These are phyloP conservation scores for Channa argus DNA, from an alignment of 2,113 vertebrate genomes.

Conservation along the genomic window DNA sequence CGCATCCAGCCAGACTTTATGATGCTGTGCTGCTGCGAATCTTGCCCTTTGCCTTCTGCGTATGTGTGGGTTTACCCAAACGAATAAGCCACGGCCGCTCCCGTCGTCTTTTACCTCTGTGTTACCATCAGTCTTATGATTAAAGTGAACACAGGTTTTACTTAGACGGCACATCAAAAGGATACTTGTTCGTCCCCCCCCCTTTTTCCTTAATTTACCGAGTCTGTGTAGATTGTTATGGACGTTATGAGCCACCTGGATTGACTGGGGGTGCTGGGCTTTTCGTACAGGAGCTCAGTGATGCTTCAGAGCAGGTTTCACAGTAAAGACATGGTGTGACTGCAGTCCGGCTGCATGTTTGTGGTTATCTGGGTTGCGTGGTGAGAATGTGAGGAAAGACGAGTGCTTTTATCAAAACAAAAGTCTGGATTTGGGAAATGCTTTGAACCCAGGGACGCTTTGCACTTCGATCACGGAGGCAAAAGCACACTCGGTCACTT, in stretches of 20 bases:
- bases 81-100: neutral
- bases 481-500: conserved; percentile 6
- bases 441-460: conserved; percentile 8
- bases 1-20: conserved; percentile 29
- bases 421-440: conserved; percentile 29
- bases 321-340: conserved; percentile 32
- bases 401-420: conserved; percentile 1
- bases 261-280: conserved; percentile 10
- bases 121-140: neutral
- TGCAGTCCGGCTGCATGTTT: conserved; percentile 45
- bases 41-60: neutral
- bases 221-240: conserved; percentile 22
- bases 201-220: neutral
- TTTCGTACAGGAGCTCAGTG: conserved; percentile 36
- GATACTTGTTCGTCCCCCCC: conserved; percentile 46
- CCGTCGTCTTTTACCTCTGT: conserved; percentile 2
- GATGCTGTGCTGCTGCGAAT: neutral
- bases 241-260: conserved; percentile 16
- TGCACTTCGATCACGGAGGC: conserved; percentile 43
- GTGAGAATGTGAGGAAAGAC: conserved; percentile 1
- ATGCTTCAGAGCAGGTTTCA: conserved; percentile 39
- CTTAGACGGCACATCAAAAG: conserved; percentile 51
- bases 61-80: neutral
- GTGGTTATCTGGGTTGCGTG: conserved; percentile 25
- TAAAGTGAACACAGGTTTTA: conserved; percentile 17